Evolutionary conservation across 1,140 invertebrate species (phyloP), one percentile per base, ranked within the genome.

Genomic region (Drosophila novamexicana): DNA sequence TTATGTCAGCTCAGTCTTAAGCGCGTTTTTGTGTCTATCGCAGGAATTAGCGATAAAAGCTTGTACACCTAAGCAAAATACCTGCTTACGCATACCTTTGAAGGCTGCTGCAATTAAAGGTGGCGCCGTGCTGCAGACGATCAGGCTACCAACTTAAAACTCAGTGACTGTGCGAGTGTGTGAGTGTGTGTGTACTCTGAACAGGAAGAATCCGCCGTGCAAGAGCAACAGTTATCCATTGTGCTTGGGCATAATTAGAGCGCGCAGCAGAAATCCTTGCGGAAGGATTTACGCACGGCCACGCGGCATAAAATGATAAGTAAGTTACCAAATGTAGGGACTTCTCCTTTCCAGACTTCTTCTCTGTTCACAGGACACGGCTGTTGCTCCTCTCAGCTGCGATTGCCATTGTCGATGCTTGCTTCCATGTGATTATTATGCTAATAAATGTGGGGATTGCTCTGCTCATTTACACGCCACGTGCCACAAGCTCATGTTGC

Each of bases 231-330:
- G 57, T 59, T 59, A 59, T 7, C 14, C 22, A 6, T n/a, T n/a
- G 16, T 39, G 54, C 29, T 52, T 59, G 66, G 64, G 76, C 78
- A 80, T 45, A 59, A 70, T 67, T 78, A 47, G 44, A 67, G 49
- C 45, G 42, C 63, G 45, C 68, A 70, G 63, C 47, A 64, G 56
- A 68, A 83, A 83, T 88, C 84, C 83, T 77, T 72, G 47, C 52
- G 67, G 44, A 63, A 82, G 83, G 83, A 89, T 89, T 88, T 57
- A 70, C 84, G 69, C 77, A 89, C 76, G 77, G 77, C 83, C 81
- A 64, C 77, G 84, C 80, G 83, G 83, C 84, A 89, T 80, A 88
- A 88, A 88, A 88, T 88, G 83, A 88, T 88, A 88, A 84, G 83
- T 88, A 89, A 88, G 83, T 89, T 59, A 37, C 65, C 49, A 62